Percentiles rank a stretch among this genome's conserved stretches.
Conservation (phyloP, 2,797 vertebrate genomes). For the Dermochelys coriacea region DNA sequence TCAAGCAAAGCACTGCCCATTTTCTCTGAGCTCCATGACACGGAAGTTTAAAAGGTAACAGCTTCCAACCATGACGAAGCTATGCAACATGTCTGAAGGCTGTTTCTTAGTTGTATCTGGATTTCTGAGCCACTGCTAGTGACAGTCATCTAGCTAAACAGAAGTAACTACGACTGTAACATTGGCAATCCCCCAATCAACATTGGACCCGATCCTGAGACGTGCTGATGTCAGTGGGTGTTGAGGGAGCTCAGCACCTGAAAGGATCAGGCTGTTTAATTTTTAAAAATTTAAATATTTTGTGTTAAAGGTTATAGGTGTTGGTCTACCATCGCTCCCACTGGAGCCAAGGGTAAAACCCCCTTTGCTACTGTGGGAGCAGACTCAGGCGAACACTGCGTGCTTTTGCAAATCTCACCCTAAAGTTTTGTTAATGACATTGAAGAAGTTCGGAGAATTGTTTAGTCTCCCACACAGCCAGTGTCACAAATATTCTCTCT, state of each 20-base stretch:
- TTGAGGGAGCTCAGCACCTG: background rate
- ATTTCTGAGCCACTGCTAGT: background rate
- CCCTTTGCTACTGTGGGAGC: background rate
- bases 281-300: background rate
- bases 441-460: accelerated
- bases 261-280: background rate
- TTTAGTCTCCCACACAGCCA: background rate
- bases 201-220: background rate
- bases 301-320: background rate
- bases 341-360: background rate
- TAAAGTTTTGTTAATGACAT: background rate
- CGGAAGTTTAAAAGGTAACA: accelerated
- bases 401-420: background rate
- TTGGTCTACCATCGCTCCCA: background rate
- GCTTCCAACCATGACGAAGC: background rate
- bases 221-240: background rate
- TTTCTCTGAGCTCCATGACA: background rate
- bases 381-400: background rate
- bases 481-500: accelerated
- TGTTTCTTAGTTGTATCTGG: background rate
- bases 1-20: accelerated
- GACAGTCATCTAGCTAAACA: background rate
- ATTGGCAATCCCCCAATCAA: accelerated
- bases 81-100: background rate
- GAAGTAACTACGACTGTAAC: background rate